These are phyloP conservation scores for Yponomeuta malinellus DNA, from an alignment of 2,888 invertebrate species.

Conservation along the genomic window DNA sequence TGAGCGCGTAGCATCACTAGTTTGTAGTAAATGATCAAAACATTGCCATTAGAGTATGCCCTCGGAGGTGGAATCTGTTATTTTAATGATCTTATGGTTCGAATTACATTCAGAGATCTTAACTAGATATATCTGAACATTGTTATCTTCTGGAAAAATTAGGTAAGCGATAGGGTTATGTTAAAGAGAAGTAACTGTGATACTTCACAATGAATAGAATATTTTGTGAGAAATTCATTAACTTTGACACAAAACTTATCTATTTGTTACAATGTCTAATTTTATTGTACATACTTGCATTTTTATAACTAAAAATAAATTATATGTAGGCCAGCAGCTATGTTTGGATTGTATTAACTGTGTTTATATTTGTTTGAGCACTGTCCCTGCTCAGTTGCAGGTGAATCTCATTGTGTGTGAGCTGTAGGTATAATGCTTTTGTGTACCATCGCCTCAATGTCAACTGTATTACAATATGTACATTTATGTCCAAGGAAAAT, in stretches of 20 bases:
- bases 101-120: not conserved
- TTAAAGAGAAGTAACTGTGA: not conserved
- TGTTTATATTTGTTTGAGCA: not conserved
- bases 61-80: conserved; percentile 1
- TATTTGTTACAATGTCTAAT: not conserved
- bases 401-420: not conserved
- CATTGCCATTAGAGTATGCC: conserved; percentile 11
- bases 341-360: not conserved
- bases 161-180: not conserved
- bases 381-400: not conserved
- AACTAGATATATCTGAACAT: not conserved
- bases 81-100: not conserved
- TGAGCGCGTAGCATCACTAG: not conserved
- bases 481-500: not conserved
- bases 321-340: not conserved
- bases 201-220: conserved; percentile 1
- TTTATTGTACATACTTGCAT: not conserved
- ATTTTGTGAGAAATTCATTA: not conserved
- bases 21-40: conserved; percentile 1
- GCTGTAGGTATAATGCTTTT: not conserved
- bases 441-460: not conserved
- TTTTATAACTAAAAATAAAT: not conserved
- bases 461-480: not conserved
- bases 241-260: conserved; percentile 1
- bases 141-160: not conserved